phyloP scores from a whole-genome alignment of 2,797 vertebrate genomes.

The Pyrocephalus nanus region DNA sequence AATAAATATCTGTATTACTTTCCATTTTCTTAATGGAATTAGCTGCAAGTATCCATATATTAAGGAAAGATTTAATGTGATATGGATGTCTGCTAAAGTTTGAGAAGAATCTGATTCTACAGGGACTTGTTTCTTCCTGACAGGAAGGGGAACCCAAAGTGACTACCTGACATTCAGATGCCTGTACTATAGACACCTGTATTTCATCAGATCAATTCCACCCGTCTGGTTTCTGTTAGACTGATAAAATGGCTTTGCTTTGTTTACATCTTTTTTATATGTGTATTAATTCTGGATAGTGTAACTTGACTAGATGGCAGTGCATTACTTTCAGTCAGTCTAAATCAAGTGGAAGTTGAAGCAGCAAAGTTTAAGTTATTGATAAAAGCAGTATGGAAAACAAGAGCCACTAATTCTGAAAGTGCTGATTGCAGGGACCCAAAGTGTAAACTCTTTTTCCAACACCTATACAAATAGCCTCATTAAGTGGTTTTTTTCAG shows the following conservation, averaged over 20 bases:
- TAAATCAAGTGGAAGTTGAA: neutral
- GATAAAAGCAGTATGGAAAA: neutral
- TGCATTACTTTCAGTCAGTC: neutral
- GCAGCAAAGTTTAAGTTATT: neutral
- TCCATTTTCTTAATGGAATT: neutral
- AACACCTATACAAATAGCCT: neutral
- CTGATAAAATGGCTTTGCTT: neutral
- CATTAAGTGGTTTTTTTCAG: neutral
- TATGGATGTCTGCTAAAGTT: neutral
- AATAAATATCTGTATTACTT: neutral
- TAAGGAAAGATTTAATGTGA: neutral
- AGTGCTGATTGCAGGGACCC: neutral
- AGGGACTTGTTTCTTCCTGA: neutral
- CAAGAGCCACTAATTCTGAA: neutral
- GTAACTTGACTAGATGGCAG: neutral
- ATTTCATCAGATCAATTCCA: neutral
- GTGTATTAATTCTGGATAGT: neutral
- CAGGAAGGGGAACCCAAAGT: neutral
- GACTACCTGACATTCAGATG: neutral
- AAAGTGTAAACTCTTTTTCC: neutral
- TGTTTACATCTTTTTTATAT: neutral
- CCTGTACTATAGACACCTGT: neutral
- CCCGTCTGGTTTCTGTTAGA: neutral
- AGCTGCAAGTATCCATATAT: neutral
- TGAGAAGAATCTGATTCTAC: neutral